These are phyloP conservation scores for Polyergus mexicanus DNA, from an alignment of 1,140 invertebrate species.

Conservation along the genomic window DNA sequence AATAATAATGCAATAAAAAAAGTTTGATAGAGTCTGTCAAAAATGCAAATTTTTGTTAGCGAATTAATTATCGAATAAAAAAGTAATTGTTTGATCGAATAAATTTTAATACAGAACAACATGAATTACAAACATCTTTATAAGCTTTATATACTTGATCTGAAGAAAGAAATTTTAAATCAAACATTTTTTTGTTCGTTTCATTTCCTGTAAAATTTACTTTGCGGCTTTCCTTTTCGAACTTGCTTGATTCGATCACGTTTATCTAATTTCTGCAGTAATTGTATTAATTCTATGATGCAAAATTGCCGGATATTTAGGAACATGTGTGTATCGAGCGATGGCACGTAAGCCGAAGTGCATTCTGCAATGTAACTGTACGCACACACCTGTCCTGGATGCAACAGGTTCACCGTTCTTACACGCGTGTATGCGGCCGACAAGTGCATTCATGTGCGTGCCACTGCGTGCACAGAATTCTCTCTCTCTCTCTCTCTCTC, in stretches of 20 bases:
- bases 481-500: constrained; percentile 24
- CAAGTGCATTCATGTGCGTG: constrained; percentile 60
- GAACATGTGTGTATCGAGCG: constrained; percentile 43
- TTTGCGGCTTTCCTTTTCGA: too few relatives aligned
- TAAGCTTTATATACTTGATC: neutral
- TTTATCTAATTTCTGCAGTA: constrained; percentile 28
- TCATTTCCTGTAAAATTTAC: neutral
- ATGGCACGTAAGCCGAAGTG: constrained; percentile 46
- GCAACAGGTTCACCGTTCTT: constrained; percentile 60
- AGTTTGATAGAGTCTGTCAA: neutral
- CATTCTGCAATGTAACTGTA: constrained; percentile 41
- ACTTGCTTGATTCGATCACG: neutral
- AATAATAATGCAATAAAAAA: neutral
- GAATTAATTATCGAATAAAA: neutral
- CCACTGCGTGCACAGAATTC: constrained; percentile 38
- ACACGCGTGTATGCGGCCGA: constrained; percentile 23
- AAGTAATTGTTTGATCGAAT: neutral
- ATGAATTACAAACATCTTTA: neutral
- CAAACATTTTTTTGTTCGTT: neutral
- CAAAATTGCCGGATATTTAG: constrained; percentile 5
- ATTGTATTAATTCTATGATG: constrained; percentile 21
- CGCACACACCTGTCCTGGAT: constrained; percentile 11
- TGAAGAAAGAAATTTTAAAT: neutral
- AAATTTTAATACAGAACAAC: neutral
- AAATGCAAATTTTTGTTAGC: neutral